Evolutionary conservation across 1,140 invertebrate genomes (phyloP).

Genomic region (Drosophila bocqueti): DNA sequence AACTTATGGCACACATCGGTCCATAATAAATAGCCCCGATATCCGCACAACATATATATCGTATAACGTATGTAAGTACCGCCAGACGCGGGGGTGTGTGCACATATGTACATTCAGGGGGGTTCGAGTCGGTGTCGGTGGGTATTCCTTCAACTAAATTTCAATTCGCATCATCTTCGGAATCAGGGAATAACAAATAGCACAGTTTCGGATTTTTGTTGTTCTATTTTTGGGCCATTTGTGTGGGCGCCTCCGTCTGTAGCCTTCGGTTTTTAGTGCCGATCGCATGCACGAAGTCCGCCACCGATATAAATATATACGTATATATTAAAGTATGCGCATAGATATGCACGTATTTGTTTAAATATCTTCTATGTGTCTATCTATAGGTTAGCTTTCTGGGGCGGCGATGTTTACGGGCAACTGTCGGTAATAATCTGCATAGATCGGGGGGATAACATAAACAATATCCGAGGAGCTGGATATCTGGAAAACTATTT

Average conservation of each 20-base stretch:
- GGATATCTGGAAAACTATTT: slow-evolving; percentile 34
- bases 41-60: slow-evolving; percentile 10
- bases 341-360: slow-evolving; percentile 24
- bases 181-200: slow-evolving; percentile 77
- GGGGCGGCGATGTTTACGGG: slow-evolving; percentile 47
- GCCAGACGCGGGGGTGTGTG: not conserved
- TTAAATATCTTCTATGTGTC: slow-evolving; percentile 33
- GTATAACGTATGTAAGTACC: not conserved
- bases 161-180: slow-evolving; percentile 77
- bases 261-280: slow-evolving; percentile 62
- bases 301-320: slow-evolving; percentile 18
- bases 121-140: not conserved
- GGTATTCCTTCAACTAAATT: slow-evolving; percentile 66
- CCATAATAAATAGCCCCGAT: not conserved
- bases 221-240: slow-evolving; percentile 69
- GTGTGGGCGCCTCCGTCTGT: slow-evolving; percentile 71
- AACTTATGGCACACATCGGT: slow-evolving; percentile 15
- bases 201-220: slow-evolving; percentile 72
- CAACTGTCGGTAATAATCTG: slow-evolving; percentile 39
- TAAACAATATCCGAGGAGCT: slow-evolving; percentile 25
- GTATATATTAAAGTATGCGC: slow-evolving; percentile 26
- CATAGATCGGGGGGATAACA: slow-evolving; percentile 36
- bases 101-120: not conserved
- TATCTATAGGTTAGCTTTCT: slow-evolving; percentile 56
- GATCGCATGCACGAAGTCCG: slow-evolving; percentile 40